These are phyloP conservation scores for Hemibagrus guttatus DNA, from an alignment of 2,797 vertebrate species.

Conservation along the genomic window DNA sequence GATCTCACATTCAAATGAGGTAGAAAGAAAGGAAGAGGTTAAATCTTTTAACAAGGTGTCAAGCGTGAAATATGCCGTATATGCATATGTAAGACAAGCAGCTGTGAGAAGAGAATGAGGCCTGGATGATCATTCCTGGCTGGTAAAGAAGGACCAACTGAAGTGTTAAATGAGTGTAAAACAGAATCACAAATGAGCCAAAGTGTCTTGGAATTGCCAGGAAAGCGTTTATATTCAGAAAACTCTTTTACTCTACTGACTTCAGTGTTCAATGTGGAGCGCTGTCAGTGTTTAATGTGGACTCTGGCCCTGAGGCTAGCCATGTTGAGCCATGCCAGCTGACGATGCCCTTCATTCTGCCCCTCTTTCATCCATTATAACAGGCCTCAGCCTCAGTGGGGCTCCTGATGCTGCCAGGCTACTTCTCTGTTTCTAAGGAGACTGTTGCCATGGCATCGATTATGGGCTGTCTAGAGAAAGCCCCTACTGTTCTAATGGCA, in stretches of 20 bases:
- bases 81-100: conserved; percentile 32
- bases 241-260: conserved; percentile 17
- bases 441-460: conserved; percentile 64
- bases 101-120: conserved; percentile 24
- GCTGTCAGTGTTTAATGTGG: conserved; percentile 28
- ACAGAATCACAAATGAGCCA: conserved; percentile 35
- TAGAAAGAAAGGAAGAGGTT: background rate
- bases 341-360: conserved; percentile 21
- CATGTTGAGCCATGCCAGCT: conserved; percentile 23
- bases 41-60: background rate
- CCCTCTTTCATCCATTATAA: conserved; percentile 32
- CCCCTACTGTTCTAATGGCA: conserved; percentile 58
- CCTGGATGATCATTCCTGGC: conserved; percentile 29
- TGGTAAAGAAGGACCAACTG: conserved; percentile 3
- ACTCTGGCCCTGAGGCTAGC: conserved; percentile 17
- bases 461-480: conserved; percentile 59
- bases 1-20: conserved; percentile 6
- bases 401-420: conserved; percentile 53
- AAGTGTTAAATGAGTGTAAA: conserved; percentile 41
- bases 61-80: conserved; percentile 12
- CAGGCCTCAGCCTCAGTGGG: conserved; percentile 45
- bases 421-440: conserved; percentile 68
- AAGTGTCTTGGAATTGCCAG: conserved; percentile 2
- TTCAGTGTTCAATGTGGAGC: background rate
- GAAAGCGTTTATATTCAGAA: conserved; percentile 20